Conservation (phyloP, 2,888 invertebrate species). For the Eilema depressum region DNA sequence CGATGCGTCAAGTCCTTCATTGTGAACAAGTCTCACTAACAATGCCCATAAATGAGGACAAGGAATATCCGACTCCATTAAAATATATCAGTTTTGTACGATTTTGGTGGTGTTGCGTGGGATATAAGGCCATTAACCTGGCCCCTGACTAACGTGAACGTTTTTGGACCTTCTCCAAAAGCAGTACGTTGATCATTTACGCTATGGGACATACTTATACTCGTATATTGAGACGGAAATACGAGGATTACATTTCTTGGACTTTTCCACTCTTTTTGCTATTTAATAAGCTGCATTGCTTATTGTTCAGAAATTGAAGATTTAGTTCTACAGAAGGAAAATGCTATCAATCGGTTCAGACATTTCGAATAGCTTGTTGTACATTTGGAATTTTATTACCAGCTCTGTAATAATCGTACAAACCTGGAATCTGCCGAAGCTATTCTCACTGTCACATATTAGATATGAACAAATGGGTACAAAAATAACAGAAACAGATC, state of each 20-base stretch:
- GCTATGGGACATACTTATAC: conserved; percentile 35
- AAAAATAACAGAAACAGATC: conserved; percentile 61
- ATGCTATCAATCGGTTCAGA: background rate
- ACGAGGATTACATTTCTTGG: conserved; percentile 25
- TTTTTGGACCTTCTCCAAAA: conserved; percentile 77
- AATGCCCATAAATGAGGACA: conserved; percentile 64
- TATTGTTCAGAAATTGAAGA: background rate
- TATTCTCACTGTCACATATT: conserved; percentile 29
- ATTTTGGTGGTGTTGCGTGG: conserved; percentile 70
- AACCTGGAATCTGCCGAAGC: background rate
- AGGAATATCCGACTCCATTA: conserved; percentile 55
- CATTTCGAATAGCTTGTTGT: background rate
- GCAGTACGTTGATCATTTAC: conserved; percentile 59
- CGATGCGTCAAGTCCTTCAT: conserved; percentile 53
- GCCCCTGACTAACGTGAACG: conserved; percentile 68
- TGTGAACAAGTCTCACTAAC: conserved; percentile 56
- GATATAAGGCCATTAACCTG: conserved; percentile 76
- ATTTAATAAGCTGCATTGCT: conserved; percentile 23
- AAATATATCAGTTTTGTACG: conserved; percentile 48
- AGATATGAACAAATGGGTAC: conserved; percentile 47
- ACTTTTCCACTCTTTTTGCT: conserved; percentile 22
- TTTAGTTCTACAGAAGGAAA: background rate
- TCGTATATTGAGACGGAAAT: conserved; percentile 26
- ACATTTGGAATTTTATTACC: background rate
- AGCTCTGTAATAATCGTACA: background rate